Evolutionary conservation across 2,113 vertebrate genomes (phyloP).

Genomic region (Pseudorhombus dupliciocellatus): DNA sequence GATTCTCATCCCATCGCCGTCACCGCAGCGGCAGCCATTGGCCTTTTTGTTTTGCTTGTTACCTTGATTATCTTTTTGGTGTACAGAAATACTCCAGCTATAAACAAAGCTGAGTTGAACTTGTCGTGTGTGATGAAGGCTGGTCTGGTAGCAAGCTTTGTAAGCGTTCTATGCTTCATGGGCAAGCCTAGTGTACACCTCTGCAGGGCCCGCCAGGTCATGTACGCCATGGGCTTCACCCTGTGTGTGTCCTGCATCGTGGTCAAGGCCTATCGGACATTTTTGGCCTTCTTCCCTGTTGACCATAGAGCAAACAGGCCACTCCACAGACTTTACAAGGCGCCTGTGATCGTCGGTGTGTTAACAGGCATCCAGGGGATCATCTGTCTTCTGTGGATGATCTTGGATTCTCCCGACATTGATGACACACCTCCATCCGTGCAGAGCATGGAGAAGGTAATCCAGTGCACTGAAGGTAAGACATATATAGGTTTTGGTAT

Average conservation of each 20-base stretch:
- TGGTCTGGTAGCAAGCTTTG: constrained; percentile 71
- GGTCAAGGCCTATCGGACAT: constrained; percentile 67
- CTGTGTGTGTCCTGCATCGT: constrained; percentile 76
- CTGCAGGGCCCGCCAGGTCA: constrained; percentile 71
- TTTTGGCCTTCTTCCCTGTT: constrained; percentile 54
- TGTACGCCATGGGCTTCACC: constrained; percentile 77
- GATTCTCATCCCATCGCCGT: constrained; percentile 64
- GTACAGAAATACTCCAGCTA: constrained; percentile 47
- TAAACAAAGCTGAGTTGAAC: constrained; percentile 63
- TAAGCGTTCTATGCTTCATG: constrained; percentile 69
- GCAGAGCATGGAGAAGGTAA: background rate
- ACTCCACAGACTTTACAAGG: background rate
- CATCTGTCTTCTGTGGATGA: background rate
- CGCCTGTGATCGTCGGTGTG: background rate
- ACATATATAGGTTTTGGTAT: background rate
- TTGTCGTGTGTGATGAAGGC: constrained; percentile 67
- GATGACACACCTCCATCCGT: background rate
- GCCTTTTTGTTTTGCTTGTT: constrained; percentile 54
- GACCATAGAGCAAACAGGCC: no score
- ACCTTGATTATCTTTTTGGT: constrained; percentile 53
- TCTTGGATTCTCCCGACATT: background rate
- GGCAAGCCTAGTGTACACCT: constrained; percentile 58
- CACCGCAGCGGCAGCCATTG: constrained; percentile 52
- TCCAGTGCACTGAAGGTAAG: background rate
- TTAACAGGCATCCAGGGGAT: background rate